These are phyloP conservation scores for Cephalopholis sonnerati DNA, from an alignment of 2,113 vertebrate species.

Conservation along the genomic window DNA sequence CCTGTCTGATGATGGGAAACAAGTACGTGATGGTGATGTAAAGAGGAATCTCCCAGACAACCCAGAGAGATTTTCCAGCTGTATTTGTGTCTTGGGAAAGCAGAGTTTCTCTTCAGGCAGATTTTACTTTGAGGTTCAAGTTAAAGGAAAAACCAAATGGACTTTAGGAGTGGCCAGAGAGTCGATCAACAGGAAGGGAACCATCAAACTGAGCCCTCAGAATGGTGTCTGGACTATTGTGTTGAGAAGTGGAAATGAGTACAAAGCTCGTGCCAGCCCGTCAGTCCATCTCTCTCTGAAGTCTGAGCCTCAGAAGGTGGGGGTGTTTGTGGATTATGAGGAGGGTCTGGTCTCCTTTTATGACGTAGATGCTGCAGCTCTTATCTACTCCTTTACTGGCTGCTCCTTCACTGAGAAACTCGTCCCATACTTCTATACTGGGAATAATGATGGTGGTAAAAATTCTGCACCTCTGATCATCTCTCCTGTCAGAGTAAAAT, in stretches of 20 bases:
- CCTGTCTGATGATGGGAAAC: conserved; percentile 9
- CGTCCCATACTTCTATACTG: neutral
- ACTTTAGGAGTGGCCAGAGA: conserved; percentile 1
- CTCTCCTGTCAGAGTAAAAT: neutral
- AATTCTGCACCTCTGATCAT: conserved; percentile 16
- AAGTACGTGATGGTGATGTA: neutral
- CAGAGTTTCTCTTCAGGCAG: conserved; percentile 41
- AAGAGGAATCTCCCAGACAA: neutral
- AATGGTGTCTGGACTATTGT: neutral
- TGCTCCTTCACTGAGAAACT: conserved; percentile 43
- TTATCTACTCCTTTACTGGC: conserved; percentile 32
- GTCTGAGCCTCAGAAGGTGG: conserved; percentile 24
- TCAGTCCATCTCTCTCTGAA: accelerated
- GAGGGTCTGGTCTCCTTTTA: conserved; percentile 44
- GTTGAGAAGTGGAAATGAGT: neutral
- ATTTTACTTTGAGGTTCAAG: conserved; percentile 48
- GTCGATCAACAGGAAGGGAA: neutral
- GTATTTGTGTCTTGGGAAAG: neutral
- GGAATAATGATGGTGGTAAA: accelerated
- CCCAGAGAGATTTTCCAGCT: neutral
- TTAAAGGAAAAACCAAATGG: conserved; percentile 12
- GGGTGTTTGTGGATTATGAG: conserved; percentile 43
- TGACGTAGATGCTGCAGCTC: conserved; percentile 29
- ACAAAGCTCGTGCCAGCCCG: accelerated
- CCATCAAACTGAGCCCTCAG: accelerated